Base-by-base conservation (phyloP, 2,888 invertebrate species). In the Cremastinae sp. region DNA sequence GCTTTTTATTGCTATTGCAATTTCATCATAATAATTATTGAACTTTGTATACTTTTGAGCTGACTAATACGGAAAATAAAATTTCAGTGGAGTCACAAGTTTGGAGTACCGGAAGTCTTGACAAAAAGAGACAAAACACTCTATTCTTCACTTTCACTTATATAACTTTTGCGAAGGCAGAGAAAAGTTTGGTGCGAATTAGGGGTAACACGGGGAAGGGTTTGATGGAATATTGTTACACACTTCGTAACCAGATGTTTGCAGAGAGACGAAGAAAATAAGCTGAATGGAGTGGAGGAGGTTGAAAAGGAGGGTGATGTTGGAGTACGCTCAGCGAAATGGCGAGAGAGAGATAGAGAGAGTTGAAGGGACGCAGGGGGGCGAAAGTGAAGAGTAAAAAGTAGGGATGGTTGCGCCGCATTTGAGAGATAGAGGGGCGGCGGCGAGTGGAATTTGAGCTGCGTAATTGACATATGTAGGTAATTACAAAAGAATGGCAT, bases 401-500 rank as follows among this genome's bases (percentile, higher is more conserved):
- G 28, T 28, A 28, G 28, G 28, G 28, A 5, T 28, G 5, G 28
- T 28, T 35, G 12, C 58, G 41, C n/a, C 4, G 35, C 8, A 37
- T 49, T 18, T 12, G 41, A 20, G 65, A 47, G 53, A 61, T 41
- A 28, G 59, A 55, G 39, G 18, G 59, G 43, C 20, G 62, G 49
- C 53, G 55, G 56, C 64, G 65, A 78, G 75, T 70, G 71, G 76
- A 78, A 78, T 78, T 80, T 71, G 81, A 83, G 79, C 82, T 80
- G 59, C 79, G 80, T 80, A 83, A 86, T 85, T 85, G 83, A 83
- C 85, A 83, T 80, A 72, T 81, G 78, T 79, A 70, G 81, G 78
- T 82, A 84, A 86, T 83, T 84, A 81, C 80, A 77, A 84, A 79
- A 83, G 81, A 81, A 77, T 76, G 75, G 78, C 77, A 65, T 74